phyloP scores from a whole-genome alignment of 2,113 vertebrate genomes.

The Siniperca knerii region DNA sequence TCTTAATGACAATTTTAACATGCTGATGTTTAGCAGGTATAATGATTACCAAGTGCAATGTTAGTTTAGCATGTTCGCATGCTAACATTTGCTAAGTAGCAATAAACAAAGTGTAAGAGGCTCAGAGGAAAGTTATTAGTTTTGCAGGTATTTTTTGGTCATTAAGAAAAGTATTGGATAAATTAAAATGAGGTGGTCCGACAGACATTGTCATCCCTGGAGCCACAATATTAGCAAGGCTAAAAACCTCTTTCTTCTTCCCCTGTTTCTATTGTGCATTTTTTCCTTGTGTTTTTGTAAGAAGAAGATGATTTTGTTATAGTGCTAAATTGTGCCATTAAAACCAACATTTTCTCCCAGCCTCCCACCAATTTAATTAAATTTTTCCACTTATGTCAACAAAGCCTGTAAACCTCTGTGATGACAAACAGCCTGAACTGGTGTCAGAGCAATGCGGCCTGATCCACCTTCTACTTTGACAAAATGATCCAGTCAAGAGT shows the following conservation, averaged over 20 bases:
- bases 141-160: background rate
- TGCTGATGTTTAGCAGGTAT: too few relatives aligned
- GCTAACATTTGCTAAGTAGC: too few relatives aligned
- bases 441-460: background rate
- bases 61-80: too few relatives aligned
- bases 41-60: too few relatives aligned
- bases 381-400: background rate
- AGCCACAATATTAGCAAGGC: too few relatives aligned
- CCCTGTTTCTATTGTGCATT: background rate
- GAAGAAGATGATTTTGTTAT: background rate
- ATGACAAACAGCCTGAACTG: constrained; percentile 22
- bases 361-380: too few relatives aligned
- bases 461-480: constrained; percentile 28
- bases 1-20: too few relatives aligned
- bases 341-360: background rate
- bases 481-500: constrained; percentile 27
- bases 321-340: background rate
- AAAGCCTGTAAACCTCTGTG: background rate
- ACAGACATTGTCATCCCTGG: too few relatives aligned
- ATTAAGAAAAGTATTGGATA: background rate
- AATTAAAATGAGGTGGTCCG: background rate
- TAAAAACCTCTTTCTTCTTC: too few relatives aligned
- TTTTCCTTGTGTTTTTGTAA: background rate
- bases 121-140: background rate
- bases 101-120: too few relatives aligned